These are phyloP conservation scores for Ctenomys sociabilis DNA, from an alignment of 2,113 vertebrate genomes.

Conservation along the genomic window DNA sequence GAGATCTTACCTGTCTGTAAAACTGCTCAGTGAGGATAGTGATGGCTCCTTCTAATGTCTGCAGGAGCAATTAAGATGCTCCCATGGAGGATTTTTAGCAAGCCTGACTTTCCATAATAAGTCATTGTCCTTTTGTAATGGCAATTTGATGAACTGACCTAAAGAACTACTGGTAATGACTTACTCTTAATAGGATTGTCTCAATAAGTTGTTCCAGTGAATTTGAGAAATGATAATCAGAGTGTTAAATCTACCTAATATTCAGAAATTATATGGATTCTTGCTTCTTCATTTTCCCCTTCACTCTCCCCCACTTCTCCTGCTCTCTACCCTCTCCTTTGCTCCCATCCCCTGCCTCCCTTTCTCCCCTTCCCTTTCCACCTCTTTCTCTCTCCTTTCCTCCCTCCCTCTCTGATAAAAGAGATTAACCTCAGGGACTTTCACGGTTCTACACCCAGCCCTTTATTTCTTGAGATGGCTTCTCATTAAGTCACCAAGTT, in stretches of 20 bases:
- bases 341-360: too few species aligned
- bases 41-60: conserved; percentile 65
- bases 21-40: conserved; percentile 68
- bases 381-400: accelerated
- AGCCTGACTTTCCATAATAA: conserved; percentile 39
- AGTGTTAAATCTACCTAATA: neutral
- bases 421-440: neutral
- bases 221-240: neutral
- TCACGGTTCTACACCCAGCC: neutral
- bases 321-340: neutral
- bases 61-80: conserved; percentile 65
- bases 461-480: neutral
- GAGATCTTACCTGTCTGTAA: conserved; percentile 59
- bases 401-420: accelerated
- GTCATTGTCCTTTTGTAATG: conserved; percentile 20
- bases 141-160: conserved; percentile 18
- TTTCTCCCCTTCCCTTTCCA: accelerated
- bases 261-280: neutral
- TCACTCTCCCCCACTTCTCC: neutral
- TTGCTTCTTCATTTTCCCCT: neutral
- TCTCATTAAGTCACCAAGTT: neutral
- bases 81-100: conserved; percentile 37
- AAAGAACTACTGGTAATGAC: neutral
- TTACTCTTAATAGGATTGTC: neutral
- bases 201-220: neutral